Base-by-base conservation (phyloP, 2,797 vertebrate genomes). In the Anolis apletophallus region DNA sequence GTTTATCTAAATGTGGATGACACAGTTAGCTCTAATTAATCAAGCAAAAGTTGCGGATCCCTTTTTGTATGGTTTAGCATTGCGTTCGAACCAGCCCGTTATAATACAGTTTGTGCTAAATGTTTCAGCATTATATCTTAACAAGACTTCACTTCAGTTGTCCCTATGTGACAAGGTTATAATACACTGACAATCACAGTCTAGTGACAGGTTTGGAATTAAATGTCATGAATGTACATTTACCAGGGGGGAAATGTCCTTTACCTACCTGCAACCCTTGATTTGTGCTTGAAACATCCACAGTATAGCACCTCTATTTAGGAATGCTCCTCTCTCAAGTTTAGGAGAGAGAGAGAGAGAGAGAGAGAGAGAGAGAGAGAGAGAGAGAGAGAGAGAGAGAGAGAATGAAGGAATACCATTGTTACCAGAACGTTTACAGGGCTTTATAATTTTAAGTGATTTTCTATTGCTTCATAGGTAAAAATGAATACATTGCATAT, bases 141-240 rank as follows among this genome's bases (percentile, higher is more conserved):
- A 78, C 88, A 88, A 91, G 90, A 94, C 94, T 93, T 93, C 90
- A 95, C 86, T 88, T 95, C 0, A 46, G 89, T 90, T 90, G 95
- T 92, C 95, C 95, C 94, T 94, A 89, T 80, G 87, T 91, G 95
- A 93, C 93, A 95, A 0, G 82, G 91, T n/a, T n/a, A n/a, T 94
- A 95, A 95, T 94, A 95, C 93, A 94, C 94, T 96, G 96, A 97
- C 96, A 97, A 97, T 97, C 96, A 95, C 93, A 96, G 95, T 95
- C 75, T 84, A 92, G 91, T 93, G 95, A 93, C 91, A 94, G 92
- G 94, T 94, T 94, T 95, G 95, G 95, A 90, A 95, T 95, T 91
- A 93, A 93, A 93, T 90, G 90, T 94, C 94, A 94, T 94, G 80
- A 91, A 90, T 92, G 88, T 67, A 76, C 26, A 64, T 80, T 84